Percentiles rank a stretch among this genome's conserved stretches.
These are phyloP conservation scores for Ceryle rudis DNA, from an alignment of 2,797 vertebrate genomes.

Conservation along the genomic window DNA sequence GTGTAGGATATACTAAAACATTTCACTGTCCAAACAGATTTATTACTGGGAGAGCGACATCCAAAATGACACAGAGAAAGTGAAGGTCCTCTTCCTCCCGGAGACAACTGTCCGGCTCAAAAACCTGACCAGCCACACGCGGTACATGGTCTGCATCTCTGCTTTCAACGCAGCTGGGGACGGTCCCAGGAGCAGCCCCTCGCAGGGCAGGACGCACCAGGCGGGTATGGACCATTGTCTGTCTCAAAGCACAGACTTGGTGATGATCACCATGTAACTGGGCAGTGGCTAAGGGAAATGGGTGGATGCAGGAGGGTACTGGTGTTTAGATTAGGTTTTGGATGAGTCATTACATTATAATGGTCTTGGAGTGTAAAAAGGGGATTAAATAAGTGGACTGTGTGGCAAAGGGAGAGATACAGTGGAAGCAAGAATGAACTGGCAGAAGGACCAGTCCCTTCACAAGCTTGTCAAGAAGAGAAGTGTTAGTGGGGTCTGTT, in stretches of 20 bases:
- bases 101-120: constrained; percentile 86
- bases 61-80: constrained; percentile 90
- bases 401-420: background rate
- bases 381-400: fast-evolving
- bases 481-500: background rate
- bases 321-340: background rate
- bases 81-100: constrained; percentile 91
- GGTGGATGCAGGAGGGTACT: background rate
- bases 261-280: background rate
- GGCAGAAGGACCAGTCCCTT: background rate
- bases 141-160: constrained; percentile 88
- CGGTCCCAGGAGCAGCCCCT: constrained; percentile 88
- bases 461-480: background rate
- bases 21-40: constrained; percentile 76
- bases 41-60: constrained; percentile 91
- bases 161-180: constrained; percentile 95
- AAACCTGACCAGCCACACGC: constrained; percentile 92
- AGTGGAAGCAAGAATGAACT: fast-evolving
- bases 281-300: fast-evolving
- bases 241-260: background rate
- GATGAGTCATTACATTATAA: fast-evolving
- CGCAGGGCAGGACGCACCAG: constrained; percentile 87
- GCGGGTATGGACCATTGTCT: constrained; percentile 78
- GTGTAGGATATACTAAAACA: background rate
- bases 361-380: fast-evolving